A percentile compares a stretch with the other conserved stretches of the same genome.
These are phyloP conservation scores for Drosophila erecta DNA, from an alignment of 1,140 invertebrate species.

Conservation along the genomic window DNA sequence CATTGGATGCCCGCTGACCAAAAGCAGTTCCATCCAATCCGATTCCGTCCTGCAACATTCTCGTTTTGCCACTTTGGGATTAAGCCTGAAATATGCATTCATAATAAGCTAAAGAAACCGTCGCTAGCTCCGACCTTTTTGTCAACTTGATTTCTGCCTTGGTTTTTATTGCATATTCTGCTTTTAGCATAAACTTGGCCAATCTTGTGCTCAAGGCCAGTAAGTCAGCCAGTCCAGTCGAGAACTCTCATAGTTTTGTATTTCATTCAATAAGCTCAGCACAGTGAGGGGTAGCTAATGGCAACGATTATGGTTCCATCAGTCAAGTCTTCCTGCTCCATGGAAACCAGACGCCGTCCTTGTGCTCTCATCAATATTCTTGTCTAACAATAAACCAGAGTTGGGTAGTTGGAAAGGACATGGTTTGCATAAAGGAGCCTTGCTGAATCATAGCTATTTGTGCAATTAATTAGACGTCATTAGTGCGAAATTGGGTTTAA, in stretches of 20 bases:
- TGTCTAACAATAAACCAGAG: conserved; percentile 1
- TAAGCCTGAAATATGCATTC: conserved; percentile 81
- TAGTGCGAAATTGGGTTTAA: conserved; percentile 44
- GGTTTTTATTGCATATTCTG: conserved; percentile 61
- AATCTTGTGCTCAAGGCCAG: conserved; percentile 66
- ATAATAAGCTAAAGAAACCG: conserved; percentile 59
- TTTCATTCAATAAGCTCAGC: conserved; percentile 32
- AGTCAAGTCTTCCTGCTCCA: conserved; percentile 35
- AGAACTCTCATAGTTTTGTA: conserved; percentile 40
- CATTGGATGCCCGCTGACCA: conserved; percentile 50
- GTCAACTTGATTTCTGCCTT: conserved; percentile 62
- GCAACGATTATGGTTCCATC: conserved; percentile 56
- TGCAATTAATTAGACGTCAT: conserved; percentile 55
- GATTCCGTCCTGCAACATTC: conserved; percentile 62
- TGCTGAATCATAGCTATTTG: conserved; percentile 29
- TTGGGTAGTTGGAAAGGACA: neutral
- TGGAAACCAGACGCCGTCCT: conserved; percentile 26
- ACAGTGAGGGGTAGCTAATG: conserved; percentile 37
- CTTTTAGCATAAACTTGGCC: conserved; percentile 72
- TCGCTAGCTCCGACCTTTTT: conserved; percentile 49
- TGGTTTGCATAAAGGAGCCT: neutral
- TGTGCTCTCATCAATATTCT: conserved; percentile 12
- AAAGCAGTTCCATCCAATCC: conserved; percentile 62
- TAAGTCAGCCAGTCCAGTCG: conserved; percentile 30
- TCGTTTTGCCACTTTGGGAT: conserved; percentile 82